A percentile compares a stretch with the other conserved stretches of the same genome.
Conservation (phyloP, 2,888 invertebrate species). For the Drosophila subquinaria region DNA sequence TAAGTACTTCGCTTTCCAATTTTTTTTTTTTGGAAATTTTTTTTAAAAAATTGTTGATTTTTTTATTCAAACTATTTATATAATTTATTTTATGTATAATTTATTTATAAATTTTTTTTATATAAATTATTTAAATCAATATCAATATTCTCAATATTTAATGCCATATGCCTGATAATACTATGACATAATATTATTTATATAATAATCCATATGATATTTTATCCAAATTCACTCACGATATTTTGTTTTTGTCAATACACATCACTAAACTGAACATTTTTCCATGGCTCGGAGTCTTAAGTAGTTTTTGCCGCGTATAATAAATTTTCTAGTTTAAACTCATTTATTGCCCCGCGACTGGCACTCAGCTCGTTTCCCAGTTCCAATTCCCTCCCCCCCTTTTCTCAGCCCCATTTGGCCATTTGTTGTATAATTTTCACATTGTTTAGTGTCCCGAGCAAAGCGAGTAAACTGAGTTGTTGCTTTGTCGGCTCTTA, state of each 20-base stretch:
- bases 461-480: slow-evolving; percentile 33
- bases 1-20: no score
- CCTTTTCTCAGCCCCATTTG: slow-evolving; percentile 55
- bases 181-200: no score
- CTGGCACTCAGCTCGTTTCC: slow-evolving; percentile 36
- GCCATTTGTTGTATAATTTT: slow-evolving; percentile 79
- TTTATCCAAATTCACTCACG: background rate
- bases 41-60: no score
- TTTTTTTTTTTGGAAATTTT: no score
- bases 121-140: no score
- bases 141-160: no score
- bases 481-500: slow-evolving; percentile 48
- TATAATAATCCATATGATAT: background rate
- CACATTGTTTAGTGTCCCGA: slow-evolving; percentile 75
- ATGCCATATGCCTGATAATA: no score
- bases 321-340: slow-evolving; percentile 81
- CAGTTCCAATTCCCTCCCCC: background rate
- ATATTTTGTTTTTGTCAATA: background rate
- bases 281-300: slow-evolving; percentile 27
- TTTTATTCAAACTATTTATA: no score
- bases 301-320: slow-evolving; percentile 80
- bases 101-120: no score
- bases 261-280: background rate
- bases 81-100: no score
- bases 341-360: slow-evolving; percentile 75